Conservation (phyloP, 2,888 invertebrate species). For the Phaedon cochleariae region DNA sequence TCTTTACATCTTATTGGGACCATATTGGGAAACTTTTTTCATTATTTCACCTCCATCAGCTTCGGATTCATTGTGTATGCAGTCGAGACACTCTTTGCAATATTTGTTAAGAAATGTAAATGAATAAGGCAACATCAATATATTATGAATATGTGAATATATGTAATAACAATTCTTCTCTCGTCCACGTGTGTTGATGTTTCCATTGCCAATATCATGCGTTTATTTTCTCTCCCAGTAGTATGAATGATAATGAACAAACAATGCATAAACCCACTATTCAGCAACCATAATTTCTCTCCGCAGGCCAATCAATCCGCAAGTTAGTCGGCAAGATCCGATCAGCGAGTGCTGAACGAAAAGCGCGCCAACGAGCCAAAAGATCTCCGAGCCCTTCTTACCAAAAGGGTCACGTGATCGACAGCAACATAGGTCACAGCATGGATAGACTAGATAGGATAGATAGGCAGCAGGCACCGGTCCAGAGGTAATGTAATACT, state of each 20-base stretch:
- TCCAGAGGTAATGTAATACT: constrained; percentile 43
- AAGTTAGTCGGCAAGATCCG: constrained; percentile 85
- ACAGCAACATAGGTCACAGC: constrained; percentile 62
- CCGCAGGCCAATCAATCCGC: constrained; percentile 79
- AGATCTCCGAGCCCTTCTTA: constrained; percentile 70
- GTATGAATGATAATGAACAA: neutral
- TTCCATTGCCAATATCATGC: neutral
- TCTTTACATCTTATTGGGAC: too few relatives aligned
- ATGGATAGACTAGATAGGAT: constrained; percentile 46
- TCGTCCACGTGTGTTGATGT: too few relatives aligned
- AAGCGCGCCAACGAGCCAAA: constrained; percentile 64
- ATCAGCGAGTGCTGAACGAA: constrained; percentile 75
- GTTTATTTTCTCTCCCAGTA: neutral
- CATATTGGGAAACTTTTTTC: too few relatives aligned
- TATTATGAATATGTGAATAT: too few relatives aligned
- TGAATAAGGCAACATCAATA: too few relatives aligned
- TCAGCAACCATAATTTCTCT: constrained; percentile 48
- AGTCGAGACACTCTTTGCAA: too few relatives aligned
- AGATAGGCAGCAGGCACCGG: constrained; percentile 39
- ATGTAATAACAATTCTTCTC: too few relatives aligned
- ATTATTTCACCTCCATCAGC: too few relatives aligned
- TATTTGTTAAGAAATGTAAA: too few relatives aligned
- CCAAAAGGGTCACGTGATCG: constrained; percentile 66
- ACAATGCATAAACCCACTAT: neutral
- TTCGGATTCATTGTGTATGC: too few relatives aligned